These are phyloP conservation scores for Allygus modestus DNA, from an alignment of 2,888 invertebrate species.

Conservation along the genomic window DNA sequence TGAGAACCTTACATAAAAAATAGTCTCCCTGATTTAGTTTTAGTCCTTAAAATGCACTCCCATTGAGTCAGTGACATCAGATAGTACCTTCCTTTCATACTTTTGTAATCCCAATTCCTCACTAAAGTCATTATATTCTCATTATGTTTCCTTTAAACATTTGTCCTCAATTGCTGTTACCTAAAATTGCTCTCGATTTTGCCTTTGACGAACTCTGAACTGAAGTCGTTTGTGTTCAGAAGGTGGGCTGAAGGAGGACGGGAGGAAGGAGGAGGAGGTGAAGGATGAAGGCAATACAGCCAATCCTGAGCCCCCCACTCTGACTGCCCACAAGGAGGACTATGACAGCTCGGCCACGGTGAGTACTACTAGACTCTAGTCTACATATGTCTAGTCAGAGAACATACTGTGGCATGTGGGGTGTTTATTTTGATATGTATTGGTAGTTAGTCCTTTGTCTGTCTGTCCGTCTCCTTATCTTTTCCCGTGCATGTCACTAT, in stretches of 20 bases:
- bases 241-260: slow-evolving; percentile 8
- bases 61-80: no score
- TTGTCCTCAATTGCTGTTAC: no score
- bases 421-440: slow-evolving; percentile 40
- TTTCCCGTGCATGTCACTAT: slow-evolving; percentile 35
- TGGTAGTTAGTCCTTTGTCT: slow-evolving; percentile 57
- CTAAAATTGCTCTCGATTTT: no score
- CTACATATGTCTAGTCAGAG: not conserved
- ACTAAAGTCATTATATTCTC: no score
- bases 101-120: no score
- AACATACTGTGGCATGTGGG: slow-evolving; percentile 60
- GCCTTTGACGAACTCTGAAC: no score
- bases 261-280: slow-evolving; percentile 17
- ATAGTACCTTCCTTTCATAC: no score
- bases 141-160: no score
- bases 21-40: no score
- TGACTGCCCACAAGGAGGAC: slow-evolving; percentile 74
- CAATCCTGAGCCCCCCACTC: slow-evolving; percentile 6
- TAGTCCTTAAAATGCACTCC: no score
- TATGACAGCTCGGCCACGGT: slow-evolving; percentile 79
- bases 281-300: not conserved
- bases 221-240: not conserved
- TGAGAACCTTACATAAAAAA: no score
- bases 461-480: slow-evolving; percentile 46
- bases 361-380: slow-evolving; percentile 70